Conservation (phyloP, 1,140 invertebrate species). For the Tetramorium parvispinum region DNA sequence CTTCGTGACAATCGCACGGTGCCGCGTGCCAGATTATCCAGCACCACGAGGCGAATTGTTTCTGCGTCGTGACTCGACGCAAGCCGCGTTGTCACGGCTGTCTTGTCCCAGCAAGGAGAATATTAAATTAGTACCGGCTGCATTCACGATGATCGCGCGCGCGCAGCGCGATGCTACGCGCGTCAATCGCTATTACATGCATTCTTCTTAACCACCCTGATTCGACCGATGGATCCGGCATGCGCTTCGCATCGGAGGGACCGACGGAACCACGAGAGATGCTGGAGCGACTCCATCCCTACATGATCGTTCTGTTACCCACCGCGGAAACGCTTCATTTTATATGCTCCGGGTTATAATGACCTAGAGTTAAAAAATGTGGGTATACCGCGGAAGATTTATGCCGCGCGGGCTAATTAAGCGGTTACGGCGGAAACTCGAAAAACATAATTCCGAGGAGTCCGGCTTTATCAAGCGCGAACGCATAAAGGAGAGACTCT, state of each 20-base stretch:
- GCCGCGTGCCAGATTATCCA: conserved; percentile 59
- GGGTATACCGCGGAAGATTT: conserved; percentile 37
- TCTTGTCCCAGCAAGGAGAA: conserved; percentile 68
- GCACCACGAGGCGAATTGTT: conserved; percentile 73
- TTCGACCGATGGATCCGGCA: background rate
- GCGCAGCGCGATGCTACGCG: conserved; percentile 31
- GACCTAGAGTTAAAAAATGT: conserved; percentile 29
- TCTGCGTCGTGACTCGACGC: conserved; percentile 76
- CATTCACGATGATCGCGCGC: conserved; percentile 56
- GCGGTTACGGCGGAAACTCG: conserved; percentile 34
- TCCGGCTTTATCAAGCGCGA: conserved; percentile 37
- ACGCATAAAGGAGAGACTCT: conserved; percentile 20
- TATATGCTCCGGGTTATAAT: background rate
- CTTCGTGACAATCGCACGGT: conserved; percentile 48
- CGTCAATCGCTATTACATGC: conserved; percentile 56
- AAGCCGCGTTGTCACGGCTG: conserved; percentile 74
- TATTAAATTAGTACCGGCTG: conserved; percentile 76
- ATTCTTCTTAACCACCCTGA: conserved; percentile 35
- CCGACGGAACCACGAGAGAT: background rate
- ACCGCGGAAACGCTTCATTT: conserved; percentile 23
- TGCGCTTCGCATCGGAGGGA: background rate
- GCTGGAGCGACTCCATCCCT: background rate
- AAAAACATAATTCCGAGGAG: conserved; percentile 50
- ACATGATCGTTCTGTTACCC: background rate
- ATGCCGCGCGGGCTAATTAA: conserved; percentile 51